Percentiles rank a stretch among this genome's conserved stretches.
Evolutionary conservation across 2,888 invertebrate genomes (phyloP).

Genomic region (Scelioninae gen. 1): DNA sequence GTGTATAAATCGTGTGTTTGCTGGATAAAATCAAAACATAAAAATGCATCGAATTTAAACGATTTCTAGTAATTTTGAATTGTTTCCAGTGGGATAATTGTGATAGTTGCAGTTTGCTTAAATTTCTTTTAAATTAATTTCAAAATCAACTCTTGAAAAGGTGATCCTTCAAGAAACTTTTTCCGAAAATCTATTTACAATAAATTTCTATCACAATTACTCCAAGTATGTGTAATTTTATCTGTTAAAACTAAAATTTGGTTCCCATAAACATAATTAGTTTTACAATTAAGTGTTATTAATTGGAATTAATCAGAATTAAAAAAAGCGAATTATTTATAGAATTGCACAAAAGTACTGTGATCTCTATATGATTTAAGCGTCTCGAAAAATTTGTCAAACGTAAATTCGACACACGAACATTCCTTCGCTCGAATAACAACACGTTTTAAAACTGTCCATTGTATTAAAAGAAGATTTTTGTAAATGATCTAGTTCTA

Average conservation of each 20-base stretch:
- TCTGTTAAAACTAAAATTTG: no score
- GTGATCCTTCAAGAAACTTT: no score
- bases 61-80: background rate
- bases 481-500: constrained; percentile 3
- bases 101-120: background rate
- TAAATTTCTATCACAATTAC: no score
- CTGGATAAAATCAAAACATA: constrained; percentile 46
- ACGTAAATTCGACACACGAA: constrained; percentile 1
- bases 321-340: constrained; percentile 21
- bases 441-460: constrained; percentile 43
- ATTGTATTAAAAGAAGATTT: constrained; percentile 39
- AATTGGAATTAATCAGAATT: background rate
- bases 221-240: no score
- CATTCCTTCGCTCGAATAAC: constrained; percentile 28
- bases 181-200: no score
- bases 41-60: constrained; percentile 46
- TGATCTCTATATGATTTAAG: constrained; percentile 53
- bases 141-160: no score
- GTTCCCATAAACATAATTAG: background rate
- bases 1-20: constrained; percentile 25
- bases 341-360: constrained; percentile 43
- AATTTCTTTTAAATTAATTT: background rate
- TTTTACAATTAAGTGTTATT: background rate
- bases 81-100: background rate
- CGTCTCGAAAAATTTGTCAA: constrained; percentile 1